Percentiles rank a stretch among this genome's conserved stretches.
Evolutionary conservation across 1,140 invertebrate species (phyloP).

Genomic region (Brachionus rotundiformis): DNA sequence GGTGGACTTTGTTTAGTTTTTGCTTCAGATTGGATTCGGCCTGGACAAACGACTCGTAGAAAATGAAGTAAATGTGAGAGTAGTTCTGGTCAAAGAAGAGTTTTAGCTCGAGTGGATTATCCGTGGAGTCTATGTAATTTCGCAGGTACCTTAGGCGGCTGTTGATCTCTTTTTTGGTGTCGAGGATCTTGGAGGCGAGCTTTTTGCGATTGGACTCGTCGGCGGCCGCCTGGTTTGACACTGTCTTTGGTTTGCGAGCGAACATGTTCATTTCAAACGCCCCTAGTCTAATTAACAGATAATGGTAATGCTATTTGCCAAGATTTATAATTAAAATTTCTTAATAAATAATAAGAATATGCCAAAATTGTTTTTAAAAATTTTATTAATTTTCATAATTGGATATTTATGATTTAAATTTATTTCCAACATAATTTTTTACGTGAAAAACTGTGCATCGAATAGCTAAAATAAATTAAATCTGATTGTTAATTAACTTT

Average conservation of each 20-base stretch:
- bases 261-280: conserved; percentile 46
- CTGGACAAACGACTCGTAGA: conserved; percentile 88
- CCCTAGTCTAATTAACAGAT: neutral
- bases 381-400: neutral
- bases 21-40: conserved; percentile 85
- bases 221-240: neutral
- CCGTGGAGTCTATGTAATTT: conserved; percentile 27
- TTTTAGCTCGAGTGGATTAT: conserved; percentile 73
- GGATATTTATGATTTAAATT: conserved; percentile 8
- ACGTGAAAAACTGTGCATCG: neutral
- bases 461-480: too few relatives aligned
- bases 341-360: too few relatives aligned
- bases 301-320: too few relatives aligned
- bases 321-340: too few relatives aligned
- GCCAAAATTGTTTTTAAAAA: neutral
- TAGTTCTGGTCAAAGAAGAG: conserved; percentile 88
- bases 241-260: conserved; percentile 45
- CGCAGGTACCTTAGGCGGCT: conserved; percentile 19
- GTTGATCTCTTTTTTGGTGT: conserved; percentile 41
- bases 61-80: conserved; percentile 88
- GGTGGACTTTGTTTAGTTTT: conserved; percentile 87
- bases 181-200: conserved; percentile 20
- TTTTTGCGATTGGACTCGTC: conserved; percentile 48
- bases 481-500: too few relatives aligned
- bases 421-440: neutral